Evolutionary conservation across 2,113 vertebrate species (phyloP), one percentile per base, ranked within the genome.

Genomic region (Ptilorrhoa leucosticta): DNA sequence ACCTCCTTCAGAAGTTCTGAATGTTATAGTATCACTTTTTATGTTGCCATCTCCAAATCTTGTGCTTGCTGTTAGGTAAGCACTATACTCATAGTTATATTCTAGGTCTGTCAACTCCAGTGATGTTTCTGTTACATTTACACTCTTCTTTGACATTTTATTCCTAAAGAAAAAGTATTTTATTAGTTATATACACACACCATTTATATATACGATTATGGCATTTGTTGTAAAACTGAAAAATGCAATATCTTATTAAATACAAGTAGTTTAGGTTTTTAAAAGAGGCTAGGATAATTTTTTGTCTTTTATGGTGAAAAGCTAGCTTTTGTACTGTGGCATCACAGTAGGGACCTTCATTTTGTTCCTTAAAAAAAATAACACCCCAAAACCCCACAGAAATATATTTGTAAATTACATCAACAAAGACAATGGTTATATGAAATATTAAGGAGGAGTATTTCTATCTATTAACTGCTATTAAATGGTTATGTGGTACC

Each of bases 41-140:
- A 98, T 89, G 45, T 98, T 98, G 92, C 99, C 99, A 83, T 99
- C 98, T 87, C 99, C 99, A 89, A 99, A 98, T 95, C 97, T 98
- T 79, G 99, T 99, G 98, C 98, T 99, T 92, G 98, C 98, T 96
- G 99, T 99, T 61, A 99, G 98, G 24, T 98, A 99, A 64, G 98
- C 98, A 65, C 95, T 98, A 90, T 99, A 99, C 71, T 97, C 97
- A 93, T 71, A 97, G 77, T 98, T 97, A 82, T 99, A 97, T 92
- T 99, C 99, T 90, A 99, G 97, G 85, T 98, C 98, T 91, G 98
- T 97, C 56, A 99, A 91, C 79, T 99, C 94, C 96, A 96, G 64
- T 96, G 39, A 98, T 57, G 96, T 97, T 93, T 97, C 97, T 26
- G 97, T 97, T 71, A 96, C 95, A 96, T 99, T 98, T 78, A 96